phyloP scores from a whole-genome alignment of 2,888 invertebrate genomes.

The Morpho achilles region DNA sequence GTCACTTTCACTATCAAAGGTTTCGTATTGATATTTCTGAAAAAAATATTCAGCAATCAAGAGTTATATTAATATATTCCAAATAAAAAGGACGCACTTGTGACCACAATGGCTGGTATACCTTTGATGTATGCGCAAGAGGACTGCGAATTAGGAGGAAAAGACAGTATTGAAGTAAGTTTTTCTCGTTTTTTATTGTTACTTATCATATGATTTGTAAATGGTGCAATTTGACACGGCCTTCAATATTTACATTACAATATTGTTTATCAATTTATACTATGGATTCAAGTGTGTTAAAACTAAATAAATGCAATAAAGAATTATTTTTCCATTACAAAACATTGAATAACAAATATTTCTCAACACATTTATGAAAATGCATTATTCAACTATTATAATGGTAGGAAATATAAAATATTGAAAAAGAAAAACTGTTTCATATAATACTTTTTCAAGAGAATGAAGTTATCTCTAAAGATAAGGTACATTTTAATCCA shows the following conservation, averaged over 20 bases:
- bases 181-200: background rate
- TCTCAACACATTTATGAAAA: no score
- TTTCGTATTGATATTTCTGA: conserved; percentile 1
- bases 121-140: conserved; percentile 82
- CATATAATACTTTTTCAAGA: background rate
- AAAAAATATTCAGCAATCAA: conserved; percentile 13
- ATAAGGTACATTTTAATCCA: background rate
- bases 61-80: no score
- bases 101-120: conserved; percentile 65
- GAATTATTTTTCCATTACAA: no score
- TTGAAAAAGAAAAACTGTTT: no score
- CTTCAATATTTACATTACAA: conserved; percentile 24
- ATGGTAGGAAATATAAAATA: no score
- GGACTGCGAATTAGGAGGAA: conserved; percentile 83
- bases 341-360: no score
- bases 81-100: background rate
- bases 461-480: conserved; percentile 1
- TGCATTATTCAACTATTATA: no score
- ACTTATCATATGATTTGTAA: conserved; percentile 2
- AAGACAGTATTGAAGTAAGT: conserved; percentile 73
- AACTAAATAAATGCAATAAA: no score
- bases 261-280: conserved; percentile 14
- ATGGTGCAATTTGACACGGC: conserved; percentile 21
- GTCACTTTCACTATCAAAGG: conserved; percentile 20
- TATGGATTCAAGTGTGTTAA: no score